A percentile compares a stretch with the other conserved stretches of the same genome.
phyloP scores from a whole-genome alignment of 1,140 invertebrate genomes.

The Nebria ingens region DNA sequence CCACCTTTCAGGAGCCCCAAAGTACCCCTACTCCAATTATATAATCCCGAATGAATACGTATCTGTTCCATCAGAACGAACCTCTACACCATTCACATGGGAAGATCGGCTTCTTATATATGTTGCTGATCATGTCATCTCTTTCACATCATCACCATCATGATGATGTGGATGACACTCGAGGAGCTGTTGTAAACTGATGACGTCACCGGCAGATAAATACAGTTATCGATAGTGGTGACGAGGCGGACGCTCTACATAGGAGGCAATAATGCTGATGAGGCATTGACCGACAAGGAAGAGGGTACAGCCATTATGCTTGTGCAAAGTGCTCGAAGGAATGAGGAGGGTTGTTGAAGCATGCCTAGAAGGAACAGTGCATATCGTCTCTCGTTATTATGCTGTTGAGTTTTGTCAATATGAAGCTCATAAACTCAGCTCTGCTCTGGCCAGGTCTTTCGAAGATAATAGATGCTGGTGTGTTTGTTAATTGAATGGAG shows the following conservation, averaged over 20 bases:
- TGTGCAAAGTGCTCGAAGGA: too few relatives aligned
- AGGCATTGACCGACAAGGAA: background rate
- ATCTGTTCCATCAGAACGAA: background rate
- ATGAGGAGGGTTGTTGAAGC: too few relatives aligned
- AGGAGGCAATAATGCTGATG: background rate
- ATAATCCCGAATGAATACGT: background rate
- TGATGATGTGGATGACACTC: background rate
- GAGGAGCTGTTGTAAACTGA: background rate
- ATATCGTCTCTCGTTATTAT: background rate
- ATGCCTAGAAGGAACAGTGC: too few relatives aligned
- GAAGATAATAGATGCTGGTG: background rate
- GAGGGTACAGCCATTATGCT: background rate
- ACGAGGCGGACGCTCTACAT: background rate
- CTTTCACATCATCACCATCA: background rate
- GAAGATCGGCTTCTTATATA: too few relatives aligned
- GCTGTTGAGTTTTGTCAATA: too few relatives aligned
- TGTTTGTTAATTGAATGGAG: background rate
- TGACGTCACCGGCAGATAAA: conserved; percentile 2
- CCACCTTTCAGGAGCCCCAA: too few relatives aligned
- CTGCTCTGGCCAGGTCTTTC: background rate
- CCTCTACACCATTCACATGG: too few relatives aligned
- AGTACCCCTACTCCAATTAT: background rate
- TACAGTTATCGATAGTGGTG: conserved; percentile 3
- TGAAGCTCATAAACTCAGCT: background rate
- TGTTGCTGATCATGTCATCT: background rate